phyloP scores from a whole-genome alignment of 2,797 vertebrate species.

The Columba guinea region DNA sequence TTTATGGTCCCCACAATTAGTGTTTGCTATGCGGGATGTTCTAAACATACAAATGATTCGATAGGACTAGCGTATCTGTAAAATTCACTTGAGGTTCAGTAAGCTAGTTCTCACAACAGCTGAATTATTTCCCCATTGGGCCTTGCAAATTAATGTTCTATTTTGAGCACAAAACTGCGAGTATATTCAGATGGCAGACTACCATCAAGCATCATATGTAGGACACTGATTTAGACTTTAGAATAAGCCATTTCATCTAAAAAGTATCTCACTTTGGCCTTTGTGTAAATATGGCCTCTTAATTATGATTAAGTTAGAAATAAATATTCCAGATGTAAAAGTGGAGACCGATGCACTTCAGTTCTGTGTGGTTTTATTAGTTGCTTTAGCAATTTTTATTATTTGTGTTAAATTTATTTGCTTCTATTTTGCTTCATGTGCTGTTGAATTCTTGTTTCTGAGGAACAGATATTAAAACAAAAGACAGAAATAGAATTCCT shows the following conservation, averaged over 20 bases:
- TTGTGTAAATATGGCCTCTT: neutral
- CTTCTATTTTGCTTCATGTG: neutral
- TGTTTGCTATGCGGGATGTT: neutral
- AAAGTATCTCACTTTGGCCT: neutral
- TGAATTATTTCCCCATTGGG: neutral
- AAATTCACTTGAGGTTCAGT: neutral
- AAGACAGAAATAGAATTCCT: neutral
- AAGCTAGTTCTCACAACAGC: neutral
- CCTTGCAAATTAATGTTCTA: neutral
- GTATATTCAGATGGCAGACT: neutral
- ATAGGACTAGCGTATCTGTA: neutral
- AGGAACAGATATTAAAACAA: neutral
- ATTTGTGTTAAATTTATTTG: neutral
- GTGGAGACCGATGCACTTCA: neutral
- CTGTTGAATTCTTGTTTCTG: neutral
- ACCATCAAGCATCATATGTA: neutral
- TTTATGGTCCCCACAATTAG: neutral
- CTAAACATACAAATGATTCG: neutral
- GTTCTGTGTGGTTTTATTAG: neutral
- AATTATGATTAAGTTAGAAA: neutral
- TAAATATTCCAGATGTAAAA: neutral
- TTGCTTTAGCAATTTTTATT: neutral
- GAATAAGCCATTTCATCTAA: neutral
- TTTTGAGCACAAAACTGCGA: neutral
- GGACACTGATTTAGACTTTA: neutral